Evolutionary conservation across 2,888 invertebrate genomes (phyloP), one percentile per base, ranked within the genome.

Genomic region (Lacanobia oleracea): DNA sequence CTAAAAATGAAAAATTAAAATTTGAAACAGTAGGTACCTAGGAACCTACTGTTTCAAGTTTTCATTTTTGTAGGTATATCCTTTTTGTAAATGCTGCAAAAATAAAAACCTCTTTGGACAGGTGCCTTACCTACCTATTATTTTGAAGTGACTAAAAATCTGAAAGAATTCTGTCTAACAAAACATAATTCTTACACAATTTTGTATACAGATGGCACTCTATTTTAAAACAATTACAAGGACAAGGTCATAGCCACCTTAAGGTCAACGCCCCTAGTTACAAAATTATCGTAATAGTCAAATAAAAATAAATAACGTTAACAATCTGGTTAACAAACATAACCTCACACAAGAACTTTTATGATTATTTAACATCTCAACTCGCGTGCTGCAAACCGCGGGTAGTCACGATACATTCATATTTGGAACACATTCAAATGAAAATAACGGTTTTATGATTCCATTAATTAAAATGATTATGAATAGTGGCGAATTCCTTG

Each of bases 331-430:
- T 63, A 73, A 51, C 60, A 80, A 73, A 80, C 45, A 64, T n/a
- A 33, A 50, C 27, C 56, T 69, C 60, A 73, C 57, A 37, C 33
- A 65, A 64, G 14, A 73, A 57, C 59, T 37, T 73, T 80, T 78
- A 77, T 75, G 63, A 56, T 73, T 76, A 77, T 76, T 85, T 77
- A 64, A 72, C 77, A 83, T 71, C 70, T 73, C 50, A 79, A 40
- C 18, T 83, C 50, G 85, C 85, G 86, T 86, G 81, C 23, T 79
- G 74, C 14, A 62, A 75, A 73, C 59, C 50, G 60, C 37, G 65
- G 57, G 56, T 61, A 72, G 76, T 75, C 80, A 75, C 80, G 78
- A 65, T 73, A 76, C 51, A 57, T 74, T 84, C 45, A 43, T 57
- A 68, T 69, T 77, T 71, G 63, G 59, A 82, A 82, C 66, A 69